Conservation (phyloP, 1,140 invertebrate genomes). For the Bombus huntii region DNA sequence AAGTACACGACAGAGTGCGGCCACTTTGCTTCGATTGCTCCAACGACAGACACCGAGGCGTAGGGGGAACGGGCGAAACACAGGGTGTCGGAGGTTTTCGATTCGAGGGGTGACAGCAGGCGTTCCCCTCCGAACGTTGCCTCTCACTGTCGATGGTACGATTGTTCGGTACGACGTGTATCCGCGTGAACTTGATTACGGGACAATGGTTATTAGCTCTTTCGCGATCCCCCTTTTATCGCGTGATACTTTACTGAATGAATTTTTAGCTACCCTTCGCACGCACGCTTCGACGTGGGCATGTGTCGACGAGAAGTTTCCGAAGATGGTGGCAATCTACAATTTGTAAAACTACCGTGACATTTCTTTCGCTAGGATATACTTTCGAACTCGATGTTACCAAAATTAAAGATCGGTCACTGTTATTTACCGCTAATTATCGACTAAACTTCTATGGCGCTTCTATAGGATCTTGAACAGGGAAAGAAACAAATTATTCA, state of each 20-base stretch:
- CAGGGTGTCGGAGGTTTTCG: constrained; percentile 29
- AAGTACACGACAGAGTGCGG: constrained; percentile 47
- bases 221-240: not conserved
- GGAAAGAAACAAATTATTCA: not conserved
- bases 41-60: not conserved
- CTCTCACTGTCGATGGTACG: not conserved
- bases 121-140: not conserved
- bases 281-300: no score
- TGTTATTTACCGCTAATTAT: no score
- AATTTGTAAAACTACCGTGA: no score
- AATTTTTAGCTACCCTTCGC: no score
- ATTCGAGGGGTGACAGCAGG: not conserved
- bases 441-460: no score
- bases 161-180: not conserved
- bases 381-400: no score
- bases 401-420: no score
- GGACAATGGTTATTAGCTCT: constrained; percentile 21
- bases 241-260: not conserved
- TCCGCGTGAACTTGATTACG: constrained; percentile 14
- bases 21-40: constrained; percentile 58
- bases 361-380: no score
- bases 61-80: not conserved
- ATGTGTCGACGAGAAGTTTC: no score
- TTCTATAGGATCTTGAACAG: no score
- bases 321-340: no score